Conservation (phyloP, 2,888 invertebrate genomes). For the Callinectes sapidus region DNA sequence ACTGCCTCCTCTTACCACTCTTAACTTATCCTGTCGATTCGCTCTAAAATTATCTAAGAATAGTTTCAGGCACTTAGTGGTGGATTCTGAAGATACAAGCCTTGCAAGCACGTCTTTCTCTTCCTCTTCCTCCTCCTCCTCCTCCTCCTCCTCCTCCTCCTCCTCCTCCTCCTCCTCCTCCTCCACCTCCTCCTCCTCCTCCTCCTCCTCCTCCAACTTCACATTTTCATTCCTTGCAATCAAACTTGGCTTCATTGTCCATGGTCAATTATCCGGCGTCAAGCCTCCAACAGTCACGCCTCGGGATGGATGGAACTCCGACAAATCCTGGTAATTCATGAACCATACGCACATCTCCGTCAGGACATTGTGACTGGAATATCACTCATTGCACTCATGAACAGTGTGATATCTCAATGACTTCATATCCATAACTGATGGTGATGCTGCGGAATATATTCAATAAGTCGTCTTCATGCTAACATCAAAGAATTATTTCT, state of each 20-base stretch:
- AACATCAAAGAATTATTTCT: too few species aligned
- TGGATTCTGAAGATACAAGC: too few species aligned
- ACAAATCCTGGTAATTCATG: not conserved
- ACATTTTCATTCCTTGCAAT: not conserved
- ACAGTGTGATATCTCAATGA: not conserved
- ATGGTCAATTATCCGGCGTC: not conserved
- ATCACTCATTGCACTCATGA: not conserved
- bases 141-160: not conserved
- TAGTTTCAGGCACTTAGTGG: too few species aligned
- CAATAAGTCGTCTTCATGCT: too few species aligned
- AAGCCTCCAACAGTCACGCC: not conserved
- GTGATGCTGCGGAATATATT: too few species aligned
- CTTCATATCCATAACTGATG: not conserved
- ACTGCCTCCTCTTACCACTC: too few species aligned
- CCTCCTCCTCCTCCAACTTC: not conserved
- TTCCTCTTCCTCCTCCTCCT: slow-evolving; percentile 9
- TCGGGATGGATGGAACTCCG: not conserved
- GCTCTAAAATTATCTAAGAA: too few species aligned
- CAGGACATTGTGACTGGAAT: not conserved
- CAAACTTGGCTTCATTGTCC: not conserved
- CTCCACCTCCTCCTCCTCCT: not conserved
- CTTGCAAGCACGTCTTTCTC: not conserved
- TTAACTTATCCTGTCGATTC: too few species aligned
- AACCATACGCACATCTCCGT: not conserved
- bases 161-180: not conserved